Conservation (phyloP, 2,113 vertebrate species). For the Corynorhinus townsendii region DNA sequence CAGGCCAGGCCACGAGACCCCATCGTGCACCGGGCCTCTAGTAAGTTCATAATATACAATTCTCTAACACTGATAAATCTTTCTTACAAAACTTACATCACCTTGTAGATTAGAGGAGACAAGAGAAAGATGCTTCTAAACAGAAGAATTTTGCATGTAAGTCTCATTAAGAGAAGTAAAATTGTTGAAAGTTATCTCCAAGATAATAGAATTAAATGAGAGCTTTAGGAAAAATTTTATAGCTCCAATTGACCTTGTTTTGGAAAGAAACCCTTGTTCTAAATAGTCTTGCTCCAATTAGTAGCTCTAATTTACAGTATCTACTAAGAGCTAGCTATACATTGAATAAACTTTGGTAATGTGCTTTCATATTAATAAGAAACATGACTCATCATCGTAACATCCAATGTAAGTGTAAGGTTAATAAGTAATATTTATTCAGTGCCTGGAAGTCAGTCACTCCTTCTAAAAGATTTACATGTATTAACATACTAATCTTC, state of each 20-base stretch:
- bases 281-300: background rate
- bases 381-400: background rate
- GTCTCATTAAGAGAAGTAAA: background rate
- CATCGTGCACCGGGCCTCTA: too few relatives aligned
- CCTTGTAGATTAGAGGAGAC: background rate
- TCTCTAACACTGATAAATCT: background rate
- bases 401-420: background rate
- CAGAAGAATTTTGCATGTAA: background rate
- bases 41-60: background rate
- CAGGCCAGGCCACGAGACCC: too few relatives aligned
- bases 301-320: background rate
- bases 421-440: background rate
- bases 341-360: background rate
- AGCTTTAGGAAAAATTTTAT: background rate
- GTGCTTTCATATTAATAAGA: background rate
- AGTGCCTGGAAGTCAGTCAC: background rate
- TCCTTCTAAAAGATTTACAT: background rate
- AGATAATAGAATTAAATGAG: background rate
- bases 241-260: background rate
- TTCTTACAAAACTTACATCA: background rate
- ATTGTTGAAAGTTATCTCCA: background rate
- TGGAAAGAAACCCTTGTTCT: background rate
- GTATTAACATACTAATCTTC: background rate
- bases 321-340: background rate
- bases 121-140: background rate